Evolutionary conservation across 2,888 invertebrate species (phyloP).

Genomic region (Bellardia bayeri): DNA sequence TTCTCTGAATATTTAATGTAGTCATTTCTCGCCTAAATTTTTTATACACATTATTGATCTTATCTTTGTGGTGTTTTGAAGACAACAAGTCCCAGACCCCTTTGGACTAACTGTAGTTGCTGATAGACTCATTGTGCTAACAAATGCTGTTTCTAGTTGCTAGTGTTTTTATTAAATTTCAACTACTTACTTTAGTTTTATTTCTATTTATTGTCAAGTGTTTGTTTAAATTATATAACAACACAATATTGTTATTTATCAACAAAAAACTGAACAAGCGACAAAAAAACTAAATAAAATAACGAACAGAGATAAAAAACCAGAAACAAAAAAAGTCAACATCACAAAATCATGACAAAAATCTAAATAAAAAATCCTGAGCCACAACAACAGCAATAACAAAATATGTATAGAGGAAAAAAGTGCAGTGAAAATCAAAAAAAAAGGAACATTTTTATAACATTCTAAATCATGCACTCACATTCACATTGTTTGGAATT

Average conservation of each 20-base stretch:
- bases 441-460: slow-evolving; percentile 52
- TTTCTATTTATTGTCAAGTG: slow-evolving; percentile 27
- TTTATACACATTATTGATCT: no score
- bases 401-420: background rate
- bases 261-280: slow-evolving; percentile 1
- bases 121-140: no score
- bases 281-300: slow-evolving; percentile 26
- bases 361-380: slow-evolving; percentile 60
- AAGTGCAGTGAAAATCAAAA: background rate
- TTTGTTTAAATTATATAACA: slow-evolving; percentile 60
- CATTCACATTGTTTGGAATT: slow-evolving; percentile 63
- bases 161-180: background rate
- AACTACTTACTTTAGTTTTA: background rate
- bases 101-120: no score
- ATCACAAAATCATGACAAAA: slow-evolving; percentile 69
- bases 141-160: no score
- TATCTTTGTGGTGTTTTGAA: no score
- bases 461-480: slow-evolving; percentile 66
- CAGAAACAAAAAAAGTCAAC: slow-evolving; percentile 55
- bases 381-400: background rate
- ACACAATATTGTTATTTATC: slow-evolving; percentile 45
- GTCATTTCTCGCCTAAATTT: no score
- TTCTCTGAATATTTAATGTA: no score
- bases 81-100: no score
- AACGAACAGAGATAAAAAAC: slow-evolving; percentile 4